phyloP scores from a whole-genome alignment of 2,113 vertebrate genomes.

The Lipophrys pholis region DNA sequence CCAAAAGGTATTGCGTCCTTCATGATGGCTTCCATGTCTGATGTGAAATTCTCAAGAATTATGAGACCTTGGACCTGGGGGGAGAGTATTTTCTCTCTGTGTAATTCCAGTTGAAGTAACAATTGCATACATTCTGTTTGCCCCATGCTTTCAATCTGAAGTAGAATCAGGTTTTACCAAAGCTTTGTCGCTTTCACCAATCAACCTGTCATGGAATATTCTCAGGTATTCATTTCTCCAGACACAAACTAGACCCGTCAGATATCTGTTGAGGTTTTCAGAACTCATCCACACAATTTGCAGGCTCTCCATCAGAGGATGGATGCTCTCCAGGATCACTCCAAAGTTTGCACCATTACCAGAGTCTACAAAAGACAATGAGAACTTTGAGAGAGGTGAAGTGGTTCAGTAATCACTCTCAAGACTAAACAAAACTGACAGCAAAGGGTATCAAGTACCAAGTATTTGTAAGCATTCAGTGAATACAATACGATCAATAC shows the following conservation, averaged over 20 bases:
- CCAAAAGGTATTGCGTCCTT: constrained; percentile 94
- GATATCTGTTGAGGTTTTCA: constrained; percentile 86
- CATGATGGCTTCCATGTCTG: constrained; percentile 84
- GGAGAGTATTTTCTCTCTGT: too few species aligned
- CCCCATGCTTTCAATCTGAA: neutral
- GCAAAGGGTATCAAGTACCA: neutral
- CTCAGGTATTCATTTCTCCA: constrained; percentile 97
- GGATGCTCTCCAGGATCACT: constrained; percentile 86
- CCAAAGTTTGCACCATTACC: constrained; percentile 79
- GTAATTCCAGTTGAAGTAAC: neutral
- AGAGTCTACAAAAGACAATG: constrained; percentile 72
- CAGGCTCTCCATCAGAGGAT: constrained; percentile 88
- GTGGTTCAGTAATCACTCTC: neutral
- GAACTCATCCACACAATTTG: constrained; percentile 93
- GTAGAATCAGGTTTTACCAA: constrained; percentile 78
- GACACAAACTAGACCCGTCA: constrained; percentile 91
- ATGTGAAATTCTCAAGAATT: constrained; percentile 84
- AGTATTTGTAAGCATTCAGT: neutral
- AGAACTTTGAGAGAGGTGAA: neutral
- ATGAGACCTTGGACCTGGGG: constrained; percentile 92
- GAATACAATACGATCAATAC: too few species aligned
- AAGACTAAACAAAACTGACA: neutral
- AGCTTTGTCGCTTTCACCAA: constrained; percentile 89
- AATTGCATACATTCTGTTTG: neutral
- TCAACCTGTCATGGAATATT: constrained; percentile 95